Evolutionary conservation across 2,888 invertebrate species (phyloP), one percentile per base, ranked within the genome.

Genomic region (Hedychridium roseum): DNA sequence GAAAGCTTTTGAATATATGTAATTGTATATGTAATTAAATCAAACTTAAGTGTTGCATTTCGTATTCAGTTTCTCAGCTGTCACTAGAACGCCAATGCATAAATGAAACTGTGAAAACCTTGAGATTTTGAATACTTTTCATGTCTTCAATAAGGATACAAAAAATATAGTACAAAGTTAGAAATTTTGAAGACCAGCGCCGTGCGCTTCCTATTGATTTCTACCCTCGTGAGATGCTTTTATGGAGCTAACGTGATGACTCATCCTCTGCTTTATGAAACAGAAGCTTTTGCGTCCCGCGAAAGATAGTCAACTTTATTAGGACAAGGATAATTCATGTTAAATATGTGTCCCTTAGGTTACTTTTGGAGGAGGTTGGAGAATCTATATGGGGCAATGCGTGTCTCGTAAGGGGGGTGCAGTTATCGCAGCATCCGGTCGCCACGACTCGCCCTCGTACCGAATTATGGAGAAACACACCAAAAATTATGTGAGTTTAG

Each of bases 361-460:
- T 70, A 66, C 63, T 66, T 55, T 68, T 68, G 64, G 63, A 64
- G 54, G 61, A 71, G 68, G 67, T 72, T 68, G 73, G 68, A 50
- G 54, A 50, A 73, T 74, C 78, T 79, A 76, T 86, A 88, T 88
- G 88, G 88, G 88, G 85, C 88, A 88, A 88, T 88, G 88, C 82
- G 86, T 87, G 82, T 88, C 88, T 82, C 86, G 87, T 81, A 83
- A 83, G 79, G 82, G 82, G 76, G 81, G 81, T 68, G 80, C 80
- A 76, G 83, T 82, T 78, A 81, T 84, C 78, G 83, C 85, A 82
- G 80, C 85, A 81, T 82, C 85, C 81, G 84, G 84, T 77, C 81
- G 64, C 65, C 66, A 75, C 70, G 82, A 82, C 76, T 80, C 84
- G 73, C 81, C 84, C 79, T 83, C 82, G 75, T 81, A 82, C 57